Evolutionary conservation across 1,140 invertebrate species (phyloP), one percentile per base, ranked within the genome.

Genomic region (Drosophila neocordata): DNA sequence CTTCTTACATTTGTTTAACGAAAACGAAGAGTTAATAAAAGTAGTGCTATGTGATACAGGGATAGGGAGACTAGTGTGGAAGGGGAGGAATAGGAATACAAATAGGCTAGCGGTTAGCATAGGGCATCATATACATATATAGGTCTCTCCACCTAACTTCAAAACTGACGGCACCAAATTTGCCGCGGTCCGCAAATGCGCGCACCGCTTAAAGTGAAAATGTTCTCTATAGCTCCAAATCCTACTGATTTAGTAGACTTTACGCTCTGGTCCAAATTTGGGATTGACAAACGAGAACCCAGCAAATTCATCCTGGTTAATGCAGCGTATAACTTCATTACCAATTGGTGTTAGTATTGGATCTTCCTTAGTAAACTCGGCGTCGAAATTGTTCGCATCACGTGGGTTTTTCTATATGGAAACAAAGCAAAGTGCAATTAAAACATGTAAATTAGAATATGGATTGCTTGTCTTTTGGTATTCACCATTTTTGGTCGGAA

Each of bases 311-410:
- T 99, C 98, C 93, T 94, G 93, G 93, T 99, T 99, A 89, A 99
- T 99, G 73, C 96, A 96, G 69, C 96, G 94, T 52, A 99, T 94
- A 64, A 98, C 96, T 84, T 98, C 97, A 31, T 95, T 93, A 79
- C 98, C 96, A 41, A 99, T 95, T 7, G 98, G 98, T 15, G 99
- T 99, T 63, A 99, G 93, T 15, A 96, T 94, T 4, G 99, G 98
- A 79, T 99, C 98, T 93, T 99, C 99, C 92, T 98, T 98, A 6
- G 99, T 99, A 92, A 99, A 99, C 94, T 99, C 99, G 11, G 98
- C 95, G 93, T 99, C 99, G 93, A 99, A 99, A 93, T 99, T 99
- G 77, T 97, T 95, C 48, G 98, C 98, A 93, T 99, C 99, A 90
- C 97, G 97, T 93, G 97, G 96, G 91, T 96, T 98, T 96, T 98